Base-by-base conservation (phyloP, 2,888 invertebrate genomes). In the Drosophila rellima region DNA sequence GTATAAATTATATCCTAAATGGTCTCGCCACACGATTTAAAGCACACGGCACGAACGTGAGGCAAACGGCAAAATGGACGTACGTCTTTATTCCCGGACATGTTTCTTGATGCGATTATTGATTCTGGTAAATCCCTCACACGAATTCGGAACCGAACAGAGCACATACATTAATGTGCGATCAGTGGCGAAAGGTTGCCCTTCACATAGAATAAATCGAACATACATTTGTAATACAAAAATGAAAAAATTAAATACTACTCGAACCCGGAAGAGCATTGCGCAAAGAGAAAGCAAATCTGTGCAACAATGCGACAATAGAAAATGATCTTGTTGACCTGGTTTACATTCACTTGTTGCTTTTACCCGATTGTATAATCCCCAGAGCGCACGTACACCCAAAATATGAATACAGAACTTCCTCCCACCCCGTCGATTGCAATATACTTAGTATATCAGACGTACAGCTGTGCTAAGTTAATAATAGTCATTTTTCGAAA, bases 71-170 rank as follows among this genome's bases (percentile, higher is more conserved):
- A 74, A 87, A 87, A 80, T 79, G 63, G 56, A 59, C 40, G 26
- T 26, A 23, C 4, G 23, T 23, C 0, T 31, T 11, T 23, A 17
- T 40, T 31, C 17, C 33, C 42, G 33, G 44, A 51, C 26, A 33
- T 17, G 39, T 31, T 13, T 29, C 31, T 31, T n/a, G 31, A n/a
- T 13, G 29, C 56, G 74, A 80, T 88, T 87, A 83, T 68, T 59
- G 67, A 88, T 88, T 79, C 84, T 74, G 88, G 84, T 80, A 80
- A 89, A 89, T 87, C 89, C 89, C 89, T 83, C 68, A 50, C 62
- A 48, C 54, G 44, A 74, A 64, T 56, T 60, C 47, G 51, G 37
- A 73, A 45, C 65, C 63, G 45, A 47, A 26, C 23, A 8, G 15
- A 26, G 1, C 23, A 44, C n/a, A n/a, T n/a, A n/a, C 29, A 47